phyloP scores from a whole-genome alignment of 2,888 invertebrate genomes.

The Apantesis nais region DNA sequence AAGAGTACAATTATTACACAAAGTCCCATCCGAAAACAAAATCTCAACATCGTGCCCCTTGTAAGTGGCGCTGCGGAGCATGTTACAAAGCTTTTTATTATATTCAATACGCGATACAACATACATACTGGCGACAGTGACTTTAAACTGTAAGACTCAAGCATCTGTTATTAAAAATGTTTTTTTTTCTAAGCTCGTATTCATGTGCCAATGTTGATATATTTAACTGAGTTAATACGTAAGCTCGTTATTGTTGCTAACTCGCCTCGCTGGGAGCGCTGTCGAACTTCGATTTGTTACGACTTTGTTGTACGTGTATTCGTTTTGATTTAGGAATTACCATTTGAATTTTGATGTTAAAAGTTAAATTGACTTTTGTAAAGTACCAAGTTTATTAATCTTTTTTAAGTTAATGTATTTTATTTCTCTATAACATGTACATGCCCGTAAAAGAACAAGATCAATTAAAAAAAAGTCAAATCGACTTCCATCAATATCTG shows the following conservation, averaged over 20 bases:
- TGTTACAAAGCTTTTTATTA: not conserved
- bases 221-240: constrained; percentile 14
- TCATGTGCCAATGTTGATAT: constrained; percentile 29
- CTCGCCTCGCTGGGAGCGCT: not conserved
- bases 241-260: constrained; percentile 29
- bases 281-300: constrained; percentile 17
- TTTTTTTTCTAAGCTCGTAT: constrained; percentile 23
- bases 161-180: not conserved
- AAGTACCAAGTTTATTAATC: not conserved
- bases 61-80: not conserved
- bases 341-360: constrained; percentile 11
- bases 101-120: not conserved
- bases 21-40: no score
- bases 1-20: no score
- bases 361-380: constrained; percentile 13
- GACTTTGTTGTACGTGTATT: constrained; percentile 11
- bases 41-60: no score
- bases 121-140: not conserved
- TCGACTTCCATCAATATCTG: no score
- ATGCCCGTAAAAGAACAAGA: not conserved
- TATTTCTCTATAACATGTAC: not conserved
- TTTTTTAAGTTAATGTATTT: not conserved
- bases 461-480: no score
- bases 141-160: not conserved
- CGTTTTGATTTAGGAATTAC: constrained; percentile 8